phyloP scores from a whole-genome alignment of 2,888 invertebrate species.

The Nipponacmea schrenckii region DNA sequence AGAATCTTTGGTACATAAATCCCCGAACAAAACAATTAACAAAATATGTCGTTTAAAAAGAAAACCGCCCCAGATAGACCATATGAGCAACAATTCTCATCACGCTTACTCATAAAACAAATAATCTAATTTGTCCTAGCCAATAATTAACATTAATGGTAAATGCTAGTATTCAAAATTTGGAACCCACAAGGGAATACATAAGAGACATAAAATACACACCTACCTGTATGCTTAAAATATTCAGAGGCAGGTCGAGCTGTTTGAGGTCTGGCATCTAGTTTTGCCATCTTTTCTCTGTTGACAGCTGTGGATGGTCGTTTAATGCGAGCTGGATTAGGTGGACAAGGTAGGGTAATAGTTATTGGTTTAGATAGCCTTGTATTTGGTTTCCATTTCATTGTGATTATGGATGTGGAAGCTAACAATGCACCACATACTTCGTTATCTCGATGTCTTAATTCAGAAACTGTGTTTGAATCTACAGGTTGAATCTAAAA shows the following conservation, averaged over 20 bases:
- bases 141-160: no score
- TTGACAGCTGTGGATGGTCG: conserved; percentile 50
- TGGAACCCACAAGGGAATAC: no score
- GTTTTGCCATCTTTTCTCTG: conserved; percentile 12
- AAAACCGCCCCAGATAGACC: no score
- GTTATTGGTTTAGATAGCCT: conserved; percentile 39
- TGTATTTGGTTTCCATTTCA: conserved; percentile 31
- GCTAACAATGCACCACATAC: conserved; percentile 46
- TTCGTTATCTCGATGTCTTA: conserved; percentile 38
- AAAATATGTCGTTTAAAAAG: no score
- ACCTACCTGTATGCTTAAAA: neutral
- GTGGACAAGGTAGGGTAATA: conserved; percentile 55
- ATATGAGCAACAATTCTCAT: no score
- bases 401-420: conserved; percentile 49
- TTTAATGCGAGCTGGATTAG: conserved; percentile 38
- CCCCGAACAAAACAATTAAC: no score
- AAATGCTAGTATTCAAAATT: no score
- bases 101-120: no score
- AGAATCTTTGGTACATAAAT: no score
- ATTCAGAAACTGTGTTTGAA: conserved; percentile 44
- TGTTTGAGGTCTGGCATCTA: conserved; percentile 12
- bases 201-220: no score
- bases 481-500: conserved; percentile 58
- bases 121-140: no score
- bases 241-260: conserved; percentile 10